Conservation (phyloP, 2,888 invertebrate genomes). For the Sialis fuliginosa region DNA sequence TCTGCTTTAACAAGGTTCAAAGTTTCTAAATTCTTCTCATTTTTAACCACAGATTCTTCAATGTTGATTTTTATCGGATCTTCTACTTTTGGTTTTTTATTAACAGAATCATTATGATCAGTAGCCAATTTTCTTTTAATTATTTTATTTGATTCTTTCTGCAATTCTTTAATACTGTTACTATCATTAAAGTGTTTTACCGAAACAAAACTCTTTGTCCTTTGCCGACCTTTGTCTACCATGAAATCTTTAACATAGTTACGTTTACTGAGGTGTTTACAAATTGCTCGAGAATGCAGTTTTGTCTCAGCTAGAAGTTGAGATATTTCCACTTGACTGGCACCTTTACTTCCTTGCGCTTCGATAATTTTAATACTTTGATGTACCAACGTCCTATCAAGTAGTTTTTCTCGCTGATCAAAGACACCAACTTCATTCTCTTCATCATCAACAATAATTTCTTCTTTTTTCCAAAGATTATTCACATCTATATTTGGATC, state of each 20-base stretch:
- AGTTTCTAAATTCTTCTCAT: neutral
- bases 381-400: constrained; percentile 20
- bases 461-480: constrained; percentile 28
- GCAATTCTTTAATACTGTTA: neutral
- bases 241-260: constrained; percentile 29
- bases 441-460: constrained; percentile 27
- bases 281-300: constrained; percentile 26
- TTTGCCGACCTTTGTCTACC: constrained; percentile 35
- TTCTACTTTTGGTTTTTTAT: neutral
- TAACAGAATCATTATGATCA: neutral
- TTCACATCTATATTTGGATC: constrained; percentile 33
- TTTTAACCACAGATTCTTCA: neutral
- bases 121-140: neutral
- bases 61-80: neutral
- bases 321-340: constrained; percentile 27
- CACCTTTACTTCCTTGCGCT: constrained; percentile 29
- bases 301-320: constrained; percentile 25
- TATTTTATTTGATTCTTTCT: neutral
- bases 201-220: constrained; percentile 20
- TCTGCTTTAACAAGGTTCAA: constrained; percentile 6
- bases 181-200: neutral
- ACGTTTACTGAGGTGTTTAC: constrained; percentile 25
- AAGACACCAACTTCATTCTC: constrained; percentile 12
- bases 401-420: constrained; percentile 12
- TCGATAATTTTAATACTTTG: constrained; percentile 34